phyloP scores from a whole-genome alignment of 1,140 invertebrate species.

The Drosophila ambigua region DNA sequence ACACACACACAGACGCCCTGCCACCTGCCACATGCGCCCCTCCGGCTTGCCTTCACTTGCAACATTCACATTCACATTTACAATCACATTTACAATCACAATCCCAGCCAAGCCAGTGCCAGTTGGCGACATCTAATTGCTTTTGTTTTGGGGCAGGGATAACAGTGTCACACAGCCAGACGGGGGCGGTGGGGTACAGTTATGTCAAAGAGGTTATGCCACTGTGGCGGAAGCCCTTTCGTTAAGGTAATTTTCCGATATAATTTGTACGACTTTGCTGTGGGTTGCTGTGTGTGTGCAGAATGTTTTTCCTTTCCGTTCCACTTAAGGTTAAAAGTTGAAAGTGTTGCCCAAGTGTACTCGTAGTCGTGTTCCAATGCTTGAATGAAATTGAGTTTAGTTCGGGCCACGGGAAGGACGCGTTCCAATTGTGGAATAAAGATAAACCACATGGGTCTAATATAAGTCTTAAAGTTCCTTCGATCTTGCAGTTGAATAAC shows the following conservation, averaged over 20 bases:
- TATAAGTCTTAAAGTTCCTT: too few species aligned
- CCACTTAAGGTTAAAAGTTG: slow-evolving; percentile 14
- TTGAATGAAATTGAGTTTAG: slow-evolving; percentile 16
- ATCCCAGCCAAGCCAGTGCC: slow-evolving; percentile 53
- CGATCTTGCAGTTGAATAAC: too few species aligned
- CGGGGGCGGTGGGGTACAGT: slow-evolving; percentile 67
- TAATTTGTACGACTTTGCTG: slow-evolving; percentile 62
- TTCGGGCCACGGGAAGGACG: not conserved
- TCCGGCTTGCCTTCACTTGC: slow-evolving; percentile 18
- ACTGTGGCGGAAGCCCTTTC: slow-evolving; percentile 65
- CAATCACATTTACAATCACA: slow-evolving; percentile 41
- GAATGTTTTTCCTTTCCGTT: slow-evolving; percentile 27
- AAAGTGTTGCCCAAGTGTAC: slow-evolving; percentile 36
- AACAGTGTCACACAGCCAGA: slow-evolving; percentile 27
- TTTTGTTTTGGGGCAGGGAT: slow-evolving; percentile 60
- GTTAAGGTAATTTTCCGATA: slow-evolving; percentile 74
- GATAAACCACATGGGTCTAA: too few species aligned
- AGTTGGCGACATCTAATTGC: slow-evolving; percentile 74
- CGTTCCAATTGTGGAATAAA: too few species aligned
- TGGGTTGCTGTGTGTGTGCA: slow-evolving; percentile 11
- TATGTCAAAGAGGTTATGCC: slow-evolving; percentile 62
- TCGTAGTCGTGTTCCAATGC: not conserved
- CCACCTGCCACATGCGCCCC: slow-evolving; percentile 9
- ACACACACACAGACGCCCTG: slow-evolving; percentile 1
- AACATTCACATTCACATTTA: slow-evolving; percentile 38